A percentile compares a stretch with the other conserved stretches of the same genome.
These are phyloP conservation scores for Drosophila basisetae DNA, from an alignment of 2,888 invertebrate genomes.

Conservation along the genomic window DNA sequence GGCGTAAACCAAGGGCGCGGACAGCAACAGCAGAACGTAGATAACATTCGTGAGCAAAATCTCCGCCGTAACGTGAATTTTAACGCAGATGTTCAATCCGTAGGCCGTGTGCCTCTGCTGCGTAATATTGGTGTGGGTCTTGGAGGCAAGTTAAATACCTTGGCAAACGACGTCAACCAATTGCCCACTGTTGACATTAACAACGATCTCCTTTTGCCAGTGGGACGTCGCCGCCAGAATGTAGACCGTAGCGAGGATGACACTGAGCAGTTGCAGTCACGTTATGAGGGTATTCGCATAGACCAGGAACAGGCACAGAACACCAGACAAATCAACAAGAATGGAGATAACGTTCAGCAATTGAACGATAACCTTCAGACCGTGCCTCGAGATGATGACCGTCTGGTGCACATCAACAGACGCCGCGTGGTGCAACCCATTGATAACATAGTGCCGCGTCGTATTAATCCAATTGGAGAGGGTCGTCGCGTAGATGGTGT, in stretches of 20 bases:
- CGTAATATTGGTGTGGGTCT: slow-evolving; percentile 39
- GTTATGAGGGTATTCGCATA: slow-evolving; percentile 27
- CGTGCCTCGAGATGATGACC: slow-evolving; percentile 59
- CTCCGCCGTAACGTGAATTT: slow-evolving; percentile 23
- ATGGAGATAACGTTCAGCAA: not conserved
- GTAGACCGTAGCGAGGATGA: slow-evolving; percentile 20
- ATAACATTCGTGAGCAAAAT: slow-evolving; percentile 24
- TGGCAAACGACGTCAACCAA: not conserved
- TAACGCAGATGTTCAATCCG: not conserved
- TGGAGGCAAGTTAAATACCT: not conserved
- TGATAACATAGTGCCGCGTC: slow-evolving; percentile 27
- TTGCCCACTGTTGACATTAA: slow-evolving; percentile 49
- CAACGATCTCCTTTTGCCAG: slow-evolving; percentile 58
- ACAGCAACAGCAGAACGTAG: slow-evolving; percentile 12
- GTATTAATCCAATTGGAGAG: slow-evolving; percentile 37
- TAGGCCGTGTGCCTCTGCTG: slow-evolving; percentile 43
- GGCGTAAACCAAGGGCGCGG: slow-evolving; percentile 40
- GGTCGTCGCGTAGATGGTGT: slow-evolving; percentile 33
- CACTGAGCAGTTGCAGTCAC: slow-evolving; percentile 33
- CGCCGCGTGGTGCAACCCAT: slow-evolving; percentile 52
- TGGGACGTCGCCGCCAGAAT: slow-evolving; percentile 64
- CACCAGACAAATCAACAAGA: not conserved
- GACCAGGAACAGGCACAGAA: not conserved
- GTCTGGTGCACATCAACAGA: slow-evolving; percentile 65
- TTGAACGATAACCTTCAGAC: slow-evolving; percentile 33